Conservation (phyloP, 2,113 vertebrate species). For the Scortum barcoo region DNA sequence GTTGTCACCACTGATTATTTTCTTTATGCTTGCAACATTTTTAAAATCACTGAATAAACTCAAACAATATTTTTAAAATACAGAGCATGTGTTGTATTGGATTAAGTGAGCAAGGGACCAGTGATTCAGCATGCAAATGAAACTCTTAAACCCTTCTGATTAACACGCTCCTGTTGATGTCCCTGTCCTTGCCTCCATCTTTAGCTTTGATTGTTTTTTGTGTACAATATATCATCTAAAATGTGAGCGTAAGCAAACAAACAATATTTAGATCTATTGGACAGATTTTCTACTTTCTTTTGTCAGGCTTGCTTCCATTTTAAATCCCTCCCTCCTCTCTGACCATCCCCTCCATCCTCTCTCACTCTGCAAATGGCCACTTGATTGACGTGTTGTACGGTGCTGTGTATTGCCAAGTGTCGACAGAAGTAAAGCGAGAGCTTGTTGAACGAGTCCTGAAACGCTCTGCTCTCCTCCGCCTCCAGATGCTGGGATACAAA, state of each 20-base stretch:
- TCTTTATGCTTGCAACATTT: neutral
- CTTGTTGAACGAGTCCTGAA: conserved; percentile 17
- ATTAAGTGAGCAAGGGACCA: neutral
- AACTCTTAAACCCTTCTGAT: too few relatives aligned
- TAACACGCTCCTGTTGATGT: neutral
- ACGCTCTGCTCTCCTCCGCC: neutral
- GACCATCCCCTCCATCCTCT: neutral
- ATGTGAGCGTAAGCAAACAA: neutral
- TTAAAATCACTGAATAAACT: neutral
- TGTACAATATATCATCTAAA: neutral
- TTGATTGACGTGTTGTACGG: neutral
- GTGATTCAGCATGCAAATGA: neutral
- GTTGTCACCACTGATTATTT: neutral
- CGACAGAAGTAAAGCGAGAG: neutral
- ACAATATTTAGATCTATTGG: neutral
- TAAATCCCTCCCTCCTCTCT: neutral
- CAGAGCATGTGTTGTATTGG: neutral
- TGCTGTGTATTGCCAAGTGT: neutral
- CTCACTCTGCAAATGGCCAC: conserved; percentile 18
- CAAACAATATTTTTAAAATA: neutral
- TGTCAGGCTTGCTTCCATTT: neutral
- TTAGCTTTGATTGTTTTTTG: neutral
- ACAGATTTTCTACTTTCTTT: neutral
- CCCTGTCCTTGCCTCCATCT: neutral
- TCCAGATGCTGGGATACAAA: conserved; percentile 98